Conservation (phyloP, 1,140 invertebrate genomes). For the Idris sp. region DNA sequence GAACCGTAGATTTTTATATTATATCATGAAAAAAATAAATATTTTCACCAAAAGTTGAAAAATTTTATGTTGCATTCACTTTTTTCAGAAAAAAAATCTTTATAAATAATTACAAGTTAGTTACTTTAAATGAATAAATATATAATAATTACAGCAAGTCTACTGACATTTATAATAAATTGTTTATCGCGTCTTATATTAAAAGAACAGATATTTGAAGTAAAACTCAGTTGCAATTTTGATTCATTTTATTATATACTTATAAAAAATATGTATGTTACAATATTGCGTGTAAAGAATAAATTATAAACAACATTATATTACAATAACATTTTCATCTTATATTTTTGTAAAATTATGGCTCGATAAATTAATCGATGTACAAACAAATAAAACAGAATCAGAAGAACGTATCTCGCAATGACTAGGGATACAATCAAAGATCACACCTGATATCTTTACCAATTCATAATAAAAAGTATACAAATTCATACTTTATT, state of each 20-base stretch:
- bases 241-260: constrained; percentile 77
- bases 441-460: constrained; percentile 6
- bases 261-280: constrained; percentile 78
- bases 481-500: constrained; percentile 41
- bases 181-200: no score
- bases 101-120: no score
- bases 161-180: no score
- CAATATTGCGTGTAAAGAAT: constrained; percentile 72
- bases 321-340: constrained; percentile 41
- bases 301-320: constrained; percentile 61
- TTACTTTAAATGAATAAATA: no score
- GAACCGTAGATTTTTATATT: constrained; percentile 59
- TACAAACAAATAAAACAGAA: constrained; percentile 25
- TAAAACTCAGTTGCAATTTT: constrained; percentile 15
- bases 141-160: no score
- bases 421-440: constrained; percentile 51
- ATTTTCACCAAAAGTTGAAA: constrained; percentile 42
- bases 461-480: constrained; percentile 32
- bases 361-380: constrained; percentile 19
- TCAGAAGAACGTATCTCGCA: constrained; percentile 36
- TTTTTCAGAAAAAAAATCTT: no score
- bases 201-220: neutral
- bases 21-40: constrained; percentile 52
- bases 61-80: neutral
- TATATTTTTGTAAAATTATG: constrained; percentile 13